These are phyloP conservation scores for Falco berigora DNA, from an alignment of 2,797 vertebrate species.

Conservation along the genomic window DNA sequence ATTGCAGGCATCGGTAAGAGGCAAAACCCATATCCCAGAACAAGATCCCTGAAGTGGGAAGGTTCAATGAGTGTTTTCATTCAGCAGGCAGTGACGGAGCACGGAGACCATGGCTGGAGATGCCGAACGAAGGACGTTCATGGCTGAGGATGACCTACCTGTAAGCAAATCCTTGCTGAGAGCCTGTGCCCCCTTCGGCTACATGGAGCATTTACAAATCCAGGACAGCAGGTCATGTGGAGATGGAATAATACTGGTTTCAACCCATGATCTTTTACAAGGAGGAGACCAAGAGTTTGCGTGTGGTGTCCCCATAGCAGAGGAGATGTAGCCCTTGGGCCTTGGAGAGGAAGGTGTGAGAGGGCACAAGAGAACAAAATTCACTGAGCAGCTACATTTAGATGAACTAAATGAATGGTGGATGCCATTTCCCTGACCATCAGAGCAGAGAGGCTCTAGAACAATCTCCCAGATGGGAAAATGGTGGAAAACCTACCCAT, in stretches of 20 bases:
- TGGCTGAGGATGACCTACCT: background rate
- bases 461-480: background rate
- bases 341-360: background rate
- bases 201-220: background rate
- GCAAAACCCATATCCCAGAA: background rate
- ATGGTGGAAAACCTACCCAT: background rate
- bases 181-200: background rate
- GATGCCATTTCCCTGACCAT: background rate
- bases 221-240: background rate
- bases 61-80: background rate
- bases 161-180: background rate
- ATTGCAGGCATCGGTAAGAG: background rate
- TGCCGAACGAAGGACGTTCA: background rate
- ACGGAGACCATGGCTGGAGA: accelerated
- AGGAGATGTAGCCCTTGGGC: no score
- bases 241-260: background rate
- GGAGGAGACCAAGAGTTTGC: background rate
- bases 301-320: background rate
- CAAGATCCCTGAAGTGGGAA: background rate
- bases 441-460: background rate
- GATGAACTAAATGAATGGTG: background rate
- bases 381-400: background rate
- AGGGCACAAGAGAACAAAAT: background rate
- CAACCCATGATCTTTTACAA: background rate
- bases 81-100: background rate